phyloP scores from a whole-genome alignment of 2,797 vertebrate species.

The Hydrolagus colliei region DNA sequence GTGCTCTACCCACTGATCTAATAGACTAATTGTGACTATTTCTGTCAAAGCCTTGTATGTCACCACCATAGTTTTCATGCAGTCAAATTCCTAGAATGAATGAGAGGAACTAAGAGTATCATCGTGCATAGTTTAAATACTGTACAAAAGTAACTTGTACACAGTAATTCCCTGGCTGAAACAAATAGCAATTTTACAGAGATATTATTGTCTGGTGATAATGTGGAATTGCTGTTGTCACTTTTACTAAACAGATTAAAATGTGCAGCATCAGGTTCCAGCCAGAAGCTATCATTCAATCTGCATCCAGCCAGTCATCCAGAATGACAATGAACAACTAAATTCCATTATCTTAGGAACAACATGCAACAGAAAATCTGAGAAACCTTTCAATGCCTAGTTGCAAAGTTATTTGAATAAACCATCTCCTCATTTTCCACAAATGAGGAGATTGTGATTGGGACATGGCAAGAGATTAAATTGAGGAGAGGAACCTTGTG shows the following conservation, averaged over 20 bases:
- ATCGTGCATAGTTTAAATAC: background rate
- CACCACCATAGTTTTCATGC: background rate
- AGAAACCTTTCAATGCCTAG: background rate
- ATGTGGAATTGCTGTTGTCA: conserved; percentile 7
- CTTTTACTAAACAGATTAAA: background rate
- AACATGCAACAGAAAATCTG: background rate
- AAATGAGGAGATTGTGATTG: background rate
- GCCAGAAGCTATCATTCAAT: background rate
- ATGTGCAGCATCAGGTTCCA: background rate
- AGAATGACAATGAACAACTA: background rate
- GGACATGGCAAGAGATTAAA: background rate
- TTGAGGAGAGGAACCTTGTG: background rate
- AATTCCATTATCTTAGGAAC: background rate
- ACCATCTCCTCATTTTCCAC: background rate
- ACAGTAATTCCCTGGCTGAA: background rate
- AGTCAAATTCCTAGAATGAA: background rate
- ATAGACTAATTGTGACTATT: background rate
- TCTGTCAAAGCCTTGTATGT: background rate
- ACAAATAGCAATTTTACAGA: background rate
- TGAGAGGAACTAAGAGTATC: background rate
- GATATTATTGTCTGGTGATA: background rate
- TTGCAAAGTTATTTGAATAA: background rate
- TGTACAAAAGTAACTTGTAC: background rate
- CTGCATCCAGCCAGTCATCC: background rate
- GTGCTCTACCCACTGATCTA: background rate